Percentiles rank a stretch among this genome's conserved stretches.
Evolutionary conservation across 2,113 vertebrate species (phyloP).

Genomic region (Fregetta grallaria): DNA sequence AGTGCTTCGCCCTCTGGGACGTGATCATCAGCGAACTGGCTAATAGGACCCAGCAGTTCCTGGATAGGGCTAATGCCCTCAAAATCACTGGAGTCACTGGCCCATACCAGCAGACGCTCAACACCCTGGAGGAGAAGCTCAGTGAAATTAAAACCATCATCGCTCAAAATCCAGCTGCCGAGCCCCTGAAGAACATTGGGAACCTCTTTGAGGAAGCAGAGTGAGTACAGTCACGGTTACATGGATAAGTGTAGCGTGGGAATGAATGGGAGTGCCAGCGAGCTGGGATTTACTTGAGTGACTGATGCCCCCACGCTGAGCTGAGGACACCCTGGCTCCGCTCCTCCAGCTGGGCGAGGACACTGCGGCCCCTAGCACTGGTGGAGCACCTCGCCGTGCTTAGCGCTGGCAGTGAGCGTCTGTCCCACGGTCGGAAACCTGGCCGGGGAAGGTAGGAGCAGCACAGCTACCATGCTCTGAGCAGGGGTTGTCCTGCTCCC

Average conservation of each 20-base stretch:
- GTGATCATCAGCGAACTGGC: slow-evolving; percentile 81
- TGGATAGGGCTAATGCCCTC: slow-evolving; percentile 86
- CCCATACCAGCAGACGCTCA: slow-evolving; percentile 84
- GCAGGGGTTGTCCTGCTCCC: background rate
- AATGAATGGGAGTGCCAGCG: background rate
- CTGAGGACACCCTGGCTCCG: rapidly evolving
- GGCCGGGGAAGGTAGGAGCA: background rate
- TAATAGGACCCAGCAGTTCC: slow-evolving; percentile 87
- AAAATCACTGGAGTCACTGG: slow-evolving; percentile 87
- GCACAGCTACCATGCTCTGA: background rate
- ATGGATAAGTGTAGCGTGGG: rapidly evolving
- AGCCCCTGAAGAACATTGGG: slow-evolving; percentile 89
- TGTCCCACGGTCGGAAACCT: rapidly evolving
- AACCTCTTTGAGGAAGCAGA: slow-evolving; percentile 88
- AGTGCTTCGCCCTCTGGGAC: slow-evolving; percentile 94
- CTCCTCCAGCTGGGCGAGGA: rapidly evolving
- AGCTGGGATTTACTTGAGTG: background rate
- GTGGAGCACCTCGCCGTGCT: background rate
- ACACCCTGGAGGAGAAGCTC: slow-evolving; percentile 82
- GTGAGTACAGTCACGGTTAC: slow-evolving; percentile 71
- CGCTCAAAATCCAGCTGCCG: slow-evolving; percentile 84
- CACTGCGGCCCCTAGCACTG: background rate
- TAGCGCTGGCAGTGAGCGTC: background rate
- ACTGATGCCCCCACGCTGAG: background rate
- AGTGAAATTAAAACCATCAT: slow-evolving; percentile 81